A percentile compares a stretch with the other conserved stretches of the same genome.
Conservation (phyloP, 2,888 invertebrate species). For the Petrolisthes manimaculis region DNA sequence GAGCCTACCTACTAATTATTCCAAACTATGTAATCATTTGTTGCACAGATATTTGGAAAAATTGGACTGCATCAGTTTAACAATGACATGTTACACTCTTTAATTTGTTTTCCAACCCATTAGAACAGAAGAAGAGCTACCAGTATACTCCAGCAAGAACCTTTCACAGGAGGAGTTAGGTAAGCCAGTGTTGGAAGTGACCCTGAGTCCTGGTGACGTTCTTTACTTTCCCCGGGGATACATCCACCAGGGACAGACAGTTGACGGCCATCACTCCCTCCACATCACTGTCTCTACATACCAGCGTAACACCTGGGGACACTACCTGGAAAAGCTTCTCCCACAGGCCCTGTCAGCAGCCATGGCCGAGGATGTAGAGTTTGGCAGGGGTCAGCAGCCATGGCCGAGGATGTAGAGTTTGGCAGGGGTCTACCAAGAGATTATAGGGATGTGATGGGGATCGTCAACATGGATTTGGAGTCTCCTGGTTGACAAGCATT, state of each 20-base stretch:
- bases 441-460: slow-evolving; percentile 82
- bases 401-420: slow-evolving; percentile 79
- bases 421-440: slow-evolving; percentile 85
- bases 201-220: slow-evolving; percentile 87
- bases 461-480: slow-evolving; percentile 46
- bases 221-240: slow-evolving; percentile 85
- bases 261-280: slow-evolving; percentile 85
- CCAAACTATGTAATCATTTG: too few species aligned
- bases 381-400: too few species aligned
- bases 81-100: too few species aligned
- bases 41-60: too few species aligned
- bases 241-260: slow-evolving; percentile 76
- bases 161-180: slow-evolving; percentile 82
- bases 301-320: slow-evolving; percentile 90
- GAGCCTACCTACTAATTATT: too few species aligned
- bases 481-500: slow-evolving; percentile 25
- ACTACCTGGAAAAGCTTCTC: slow-evolving; percentile 81
- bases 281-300: slow-evolving; percentile 95
- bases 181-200: slow-evolving; percentile 82
- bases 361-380: slow-evolving; percentile 78
- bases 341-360: slow-evolving; percentile 77
- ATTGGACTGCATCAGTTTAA: too few species aligned
- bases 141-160: slow-evolving; percentile 86
- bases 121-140: slow-evolving; percentile 76
- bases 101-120: slow-evolving; percentile 19